These are phyloP conservation scores for Mya arenaria DNA, from an alignment of 1,140 invertebrate genomes.

Conservation along the genomic window DNA sequence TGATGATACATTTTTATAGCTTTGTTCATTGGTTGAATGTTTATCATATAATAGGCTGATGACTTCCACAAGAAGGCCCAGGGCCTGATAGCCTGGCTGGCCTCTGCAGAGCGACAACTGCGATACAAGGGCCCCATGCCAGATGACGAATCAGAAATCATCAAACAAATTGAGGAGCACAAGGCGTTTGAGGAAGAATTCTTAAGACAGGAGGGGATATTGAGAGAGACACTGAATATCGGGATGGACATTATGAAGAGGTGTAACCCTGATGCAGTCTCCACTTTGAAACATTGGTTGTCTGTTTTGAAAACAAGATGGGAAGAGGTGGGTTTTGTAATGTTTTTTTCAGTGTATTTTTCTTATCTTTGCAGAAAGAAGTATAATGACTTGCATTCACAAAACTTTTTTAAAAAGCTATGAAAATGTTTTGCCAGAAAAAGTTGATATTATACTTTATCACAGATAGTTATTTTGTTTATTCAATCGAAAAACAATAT, in stretches of 20 bases:
- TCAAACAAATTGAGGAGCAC: conserved; percentile 81
- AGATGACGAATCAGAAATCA: conserved; percentile 86
- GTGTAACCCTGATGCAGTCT: conserved; percentile 96
- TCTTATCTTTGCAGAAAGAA: not conserved
- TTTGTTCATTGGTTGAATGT: too few species aligned
- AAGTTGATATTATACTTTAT: too few species aligned
- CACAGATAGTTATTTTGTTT: too few species aligned
- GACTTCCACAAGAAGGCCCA: conserved; percentile 96
- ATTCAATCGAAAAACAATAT: too few species aligned
- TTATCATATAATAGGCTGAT: too few species aligned
- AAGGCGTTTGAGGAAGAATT: conserved; percentile 91
- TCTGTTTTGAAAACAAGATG: conserved; percentile 98
- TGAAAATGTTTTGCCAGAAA: too few species aligned
- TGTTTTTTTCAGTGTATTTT: not conserved
- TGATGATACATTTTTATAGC: too few species aligned
- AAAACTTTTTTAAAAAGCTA: too few species aligned
- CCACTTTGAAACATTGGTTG: conserved; percentile 98
- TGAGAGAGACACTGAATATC: conserved; percentile 92
- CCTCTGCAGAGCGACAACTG: conserved; percentile 96
- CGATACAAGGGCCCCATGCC: conserved; percentile 92
- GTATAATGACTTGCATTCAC: too few species aligned
- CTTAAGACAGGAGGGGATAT: conserved; percentile 91
- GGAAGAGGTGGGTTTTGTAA: conserved; percentile 81
- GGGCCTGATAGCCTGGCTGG: conserved; percentile 96
- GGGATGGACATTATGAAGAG: conserved; percentile 94